These are phyloP conservation scores for Tipula helvola DNA, from an alignment of 2,888 invertebrate genomes.

Conservation along the genomic window DNA sequence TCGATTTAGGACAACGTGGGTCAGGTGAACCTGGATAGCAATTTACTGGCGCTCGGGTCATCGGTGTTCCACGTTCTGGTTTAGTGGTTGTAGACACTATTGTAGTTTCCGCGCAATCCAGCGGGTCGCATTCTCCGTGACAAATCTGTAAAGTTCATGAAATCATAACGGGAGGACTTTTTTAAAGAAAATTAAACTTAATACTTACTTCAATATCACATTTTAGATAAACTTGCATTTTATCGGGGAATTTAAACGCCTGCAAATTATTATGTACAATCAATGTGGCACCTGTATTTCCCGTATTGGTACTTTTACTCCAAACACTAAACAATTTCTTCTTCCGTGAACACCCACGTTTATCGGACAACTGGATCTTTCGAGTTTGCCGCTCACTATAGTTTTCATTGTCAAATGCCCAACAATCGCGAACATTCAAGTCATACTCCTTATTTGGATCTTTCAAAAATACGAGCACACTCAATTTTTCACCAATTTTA, in stretches of 20 bases:
- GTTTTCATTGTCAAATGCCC: slow-evolving; percentile 54
- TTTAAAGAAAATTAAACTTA: not conserved
- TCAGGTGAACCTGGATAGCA: slow-evolving; percentile 34
- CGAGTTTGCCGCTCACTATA: slow-evolving; percentile 45
- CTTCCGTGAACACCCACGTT: slow-evolving; percentile 54
- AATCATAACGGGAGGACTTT: not conserved
- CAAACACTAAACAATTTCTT: slow-evolving; percentile 51
- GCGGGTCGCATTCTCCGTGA: slow-evolving; percentile 24
- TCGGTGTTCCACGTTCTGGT: slow-evolving; percentile 24
- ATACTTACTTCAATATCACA: slow-evolving; percentile 56
- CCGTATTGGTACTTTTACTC: slow-evolving; percentile 45
- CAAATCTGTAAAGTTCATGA: slow-evolving; percentile 20
- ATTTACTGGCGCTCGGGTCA: slow-evolving; percentile 18
- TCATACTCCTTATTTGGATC: slow-evolving; percentile 51
- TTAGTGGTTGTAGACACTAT: slow-evolving; percentile 21
- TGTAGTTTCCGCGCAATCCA: slow-evolving; percentile 20
- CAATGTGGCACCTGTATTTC: slow-evolving; percentile 46
- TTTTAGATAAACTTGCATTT: slow-evolving; percentile 57
- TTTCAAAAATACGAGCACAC: slow-evolving; percentile 54
- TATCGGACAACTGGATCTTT: slow-evolving; percentile 51
- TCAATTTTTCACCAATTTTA: slow-evolving; percentile 56
- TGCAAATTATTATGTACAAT: slow-evolving; percentile 54
- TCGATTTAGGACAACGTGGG: slow-evolving; percentile 13
- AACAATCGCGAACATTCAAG: slow-evolving; percentile 56
- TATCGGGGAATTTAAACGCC: slow-evolving; percentile 63